These are phyloP conservation scores for Brachionus sp. DNA, from an alignment of 1,140 invertebrate species.

Conservation along the genomic window DNA sequence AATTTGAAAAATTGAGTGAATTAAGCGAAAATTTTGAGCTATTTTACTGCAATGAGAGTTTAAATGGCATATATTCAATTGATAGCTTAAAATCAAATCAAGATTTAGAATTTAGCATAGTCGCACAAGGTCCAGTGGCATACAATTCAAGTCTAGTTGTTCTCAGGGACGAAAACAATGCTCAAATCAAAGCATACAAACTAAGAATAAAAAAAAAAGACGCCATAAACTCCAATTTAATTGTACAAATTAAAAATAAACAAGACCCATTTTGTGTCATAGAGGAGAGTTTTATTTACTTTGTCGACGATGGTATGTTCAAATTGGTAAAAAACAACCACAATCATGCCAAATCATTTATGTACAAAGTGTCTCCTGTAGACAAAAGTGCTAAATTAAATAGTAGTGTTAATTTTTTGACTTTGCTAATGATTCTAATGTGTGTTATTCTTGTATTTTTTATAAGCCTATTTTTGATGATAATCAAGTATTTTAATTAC, in stretches of 20 bases:
- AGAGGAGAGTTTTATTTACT: not conserved
- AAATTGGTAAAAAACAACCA: not conserved
- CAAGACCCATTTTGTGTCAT: not conserved
- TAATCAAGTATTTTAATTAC: conserved; percentile 29
- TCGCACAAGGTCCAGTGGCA: not conserved
- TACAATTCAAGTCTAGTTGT: not conserved
- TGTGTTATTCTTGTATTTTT: conserved; percentile 12
- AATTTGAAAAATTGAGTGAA: conserved; percentile 3
- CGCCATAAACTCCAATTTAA: not conserved
- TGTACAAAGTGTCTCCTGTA: not conserved
- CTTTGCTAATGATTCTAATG: not conserved
- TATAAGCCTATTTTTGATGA: not conserved
- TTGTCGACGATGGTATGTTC: not conserved
- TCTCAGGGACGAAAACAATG: not conserved
- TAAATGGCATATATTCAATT: not conserved
- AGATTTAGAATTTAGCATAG: not conserved
- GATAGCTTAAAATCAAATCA: not conserved
- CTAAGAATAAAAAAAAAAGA: not conserved
- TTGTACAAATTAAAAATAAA: not conserved
- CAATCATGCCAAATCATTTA: not conserved
- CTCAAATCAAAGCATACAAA: not conserved
- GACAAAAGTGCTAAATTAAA: not conserved
- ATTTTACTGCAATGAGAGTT: not conserved
- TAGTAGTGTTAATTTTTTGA: not conserved
- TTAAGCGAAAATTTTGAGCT: not conserved